Evolutionary conservation across 23 tunicate genomes (phyloP).

Genomic region (Botrylloides violaceus): DNA sequence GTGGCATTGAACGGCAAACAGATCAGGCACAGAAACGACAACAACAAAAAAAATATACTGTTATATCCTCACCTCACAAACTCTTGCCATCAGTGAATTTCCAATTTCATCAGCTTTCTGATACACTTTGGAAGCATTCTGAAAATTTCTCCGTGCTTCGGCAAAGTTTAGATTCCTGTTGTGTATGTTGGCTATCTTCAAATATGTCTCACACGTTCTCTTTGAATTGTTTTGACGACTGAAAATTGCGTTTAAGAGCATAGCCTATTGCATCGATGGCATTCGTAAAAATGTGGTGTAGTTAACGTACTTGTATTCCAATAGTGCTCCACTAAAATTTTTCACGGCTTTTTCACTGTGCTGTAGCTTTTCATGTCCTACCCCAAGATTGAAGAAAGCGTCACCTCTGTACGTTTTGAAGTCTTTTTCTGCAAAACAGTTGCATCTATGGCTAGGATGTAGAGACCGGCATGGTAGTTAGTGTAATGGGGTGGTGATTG

Average conservation of each 20-base stretch:
- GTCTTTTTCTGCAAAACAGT: conserved; percentile 4
- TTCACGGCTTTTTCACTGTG: conserved; percentile 35
- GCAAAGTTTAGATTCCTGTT: not conserved
- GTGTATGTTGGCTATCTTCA: conserved; percentile 3
- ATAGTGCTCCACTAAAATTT: conserved; percentile 23
- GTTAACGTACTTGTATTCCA: conserved; percentile 38
- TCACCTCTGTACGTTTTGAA: conserved; percentile 33
- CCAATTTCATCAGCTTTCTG: not conserved
- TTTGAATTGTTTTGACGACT: conserved; percentile 4
- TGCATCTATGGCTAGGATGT: too few species aligned
- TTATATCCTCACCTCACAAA: conserved; percentile 28
- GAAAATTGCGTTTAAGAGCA: too few species aligned
- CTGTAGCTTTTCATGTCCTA: conserved; percentile 40
- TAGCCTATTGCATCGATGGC: too few species aligned
- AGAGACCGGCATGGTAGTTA: too few species aligned
- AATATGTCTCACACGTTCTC: not conserved
- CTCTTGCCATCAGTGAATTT: not conserved
- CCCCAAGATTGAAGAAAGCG: conserved; percentile 43
- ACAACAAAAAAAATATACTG: too few species aligned
- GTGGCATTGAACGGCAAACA: too few species aligned
- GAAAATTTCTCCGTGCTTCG: conserved; percentile 9
- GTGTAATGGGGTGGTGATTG: too few species aligned
- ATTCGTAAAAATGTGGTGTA: too few species aligned
- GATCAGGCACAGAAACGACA: too few species aligned
- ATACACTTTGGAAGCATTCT: conserved; percentile 4